These are phyloP conservation scores for Rhinoderma darwinii DNA, from an alignment of 2,113 vertebrate species.

Conservation along the genomic window DNA sequence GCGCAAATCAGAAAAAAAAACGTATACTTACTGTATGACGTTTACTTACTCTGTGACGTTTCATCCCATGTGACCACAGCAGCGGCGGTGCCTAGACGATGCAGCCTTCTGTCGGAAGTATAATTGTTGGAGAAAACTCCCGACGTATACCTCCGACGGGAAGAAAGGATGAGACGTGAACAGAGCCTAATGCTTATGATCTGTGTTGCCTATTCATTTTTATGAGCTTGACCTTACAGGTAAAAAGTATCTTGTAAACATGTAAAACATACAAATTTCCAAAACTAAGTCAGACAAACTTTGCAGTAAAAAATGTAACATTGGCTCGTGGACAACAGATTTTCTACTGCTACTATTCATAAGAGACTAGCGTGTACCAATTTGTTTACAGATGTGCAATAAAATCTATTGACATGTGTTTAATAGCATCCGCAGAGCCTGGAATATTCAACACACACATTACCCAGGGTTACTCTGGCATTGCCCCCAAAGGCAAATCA, in stretches of 20 bases:
- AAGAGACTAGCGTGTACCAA: slow-evolving; percentile 27
- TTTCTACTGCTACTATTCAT: slow-evolving; percentile 5
- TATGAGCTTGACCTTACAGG: neutral
- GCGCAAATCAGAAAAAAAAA: too few species aligned
- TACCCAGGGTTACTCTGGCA: slow-evolving; percentile 31
- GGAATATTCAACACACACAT: slow-evolving; percentile 50
- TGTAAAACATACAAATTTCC: neutral
- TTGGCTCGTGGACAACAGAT: neutral
- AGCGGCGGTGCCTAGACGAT: too few species aligned
- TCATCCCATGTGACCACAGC: too few species aligned
- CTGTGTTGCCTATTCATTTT: neutral
- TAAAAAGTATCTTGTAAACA: slow-evolving; percentile 2
- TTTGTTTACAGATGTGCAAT: slow-evolving; percentile 51
- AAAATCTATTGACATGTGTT: slow-evolving; percentile 53
- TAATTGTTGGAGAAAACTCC: too few species aligned
- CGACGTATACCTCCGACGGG: too few species aligned
- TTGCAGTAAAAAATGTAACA: slow-evolving; percentile 1
- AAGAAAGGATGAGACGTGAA: too few species aligned
- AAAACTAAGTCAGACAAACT: neutral
- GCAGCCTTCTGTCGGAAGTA: too few species aligned
- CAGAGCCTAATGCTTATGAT: too few species aligned
- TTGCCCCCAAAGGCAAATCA: slow-evolving; percentile 29
- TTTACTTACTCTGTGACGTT: too few species aligned
- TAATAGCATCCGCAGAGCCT: slow-evolving; percentile 49
- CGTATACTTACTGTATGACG: too few species aligned